Base-by-base conservation (phyloP, 2,888 invertebrate genomes). In the Crioceris asparagi region DNA sequence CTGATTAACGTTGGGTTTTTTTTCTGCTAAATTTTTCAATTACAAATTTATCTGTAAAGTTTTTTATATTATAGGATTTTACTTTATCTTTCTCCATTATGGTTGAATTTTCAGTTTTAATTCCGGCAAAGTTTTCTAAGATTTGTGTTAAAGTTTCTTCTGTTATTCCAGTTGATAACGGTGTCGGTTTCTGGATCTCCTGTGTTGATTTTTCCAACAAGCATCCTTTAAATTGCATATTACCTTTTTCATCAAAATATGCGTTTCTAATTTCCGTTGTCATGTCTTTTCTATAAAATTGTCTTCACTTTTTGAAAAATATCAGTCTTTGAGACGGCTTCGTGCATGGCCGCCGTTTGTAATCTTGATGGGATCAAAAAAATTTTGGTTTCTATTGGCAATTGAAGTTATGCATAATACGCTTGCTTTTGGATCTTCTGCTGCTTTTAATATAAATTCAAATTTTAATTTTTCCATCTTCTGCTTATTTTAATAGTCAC, bases 261-360 rank as follows among this genome's bases (percentile, higher is more conserved):
- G 21, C 21, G 7, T 21, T 21, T 7, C 10, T 10, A 7, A 21
- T 21, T 10, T 21, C 10, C 10, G 21, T 36, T 48, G 12, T 18
- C 40, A 10, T n/a, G n/a, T n/a, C n/a, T n/a, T n/a, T n/a, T n/a
- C n/a, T n/a, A n/a, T n/a, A n/a, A n/a, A n/a, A n/a, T n/a, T n/a
- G n/a, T n/a, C n/a, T n/a, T n/a, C n/a, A n/a, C n/a, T n/a, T n/a
- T n/a, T n/a, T n/a, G n/a, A n/a, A n/a, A n/a, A n/a, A n/a, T n/a
- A n/a, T n/a, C n/a, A n/a, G n/a, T n/a, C n/a, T n/a, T n/a, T n/a
- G n/a, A n/a, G n/a, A n/a, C n/a, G n/a, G n/a, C n/a, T n/a, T n/a
- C n/a, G n/a, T n/a, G n/a, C n/a, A n/a, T n/a, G n/a, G n/a, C n/a
- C n/a, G n/a, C n/a, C n/a, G n/a, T n/a, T n/a, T n/a, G n/a, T n/a